Evolutionary conservation across 2,888 invertebrate genomes (phyloP), one percentile per base, ranked within the genome.

Genomic region (Euspilapteryx auroguttella): DNA sequence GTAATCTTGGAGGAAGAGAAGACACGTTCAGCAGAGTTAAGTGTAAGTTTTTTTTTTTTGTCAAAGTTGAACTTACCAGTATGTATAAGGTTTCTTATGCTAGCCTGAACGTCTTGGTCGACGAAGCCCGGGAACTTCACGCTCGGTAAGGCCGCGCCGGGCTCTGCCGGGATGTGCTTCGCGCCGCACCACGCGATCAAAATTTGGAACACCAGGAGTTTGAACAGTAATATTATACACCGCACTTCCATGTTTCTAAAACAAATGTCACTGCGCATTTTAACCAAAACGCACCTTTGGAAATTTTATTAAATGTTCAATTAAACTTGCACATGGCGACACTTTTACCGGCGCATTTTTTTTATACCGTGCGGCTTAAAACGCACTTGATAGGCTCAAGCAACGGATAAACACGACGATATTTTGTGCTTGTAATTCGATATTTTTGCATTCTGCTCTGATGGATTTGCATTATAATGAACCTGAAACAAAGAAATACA

Each of bases 351-450:
- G 9, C 26, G 28, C 35, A 33, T 37, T 27, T 28, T 28, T 11
- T 25, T 29, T 11, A n/a, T 14, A 17, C 12, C 29, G 17, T 17
- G 27, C 13, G 21, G 30, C 28, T 27, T 28, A 24, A n/a, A 26
- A 21, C 25, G 29, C 25, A 24, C 21, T 24, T 29, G 21, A 27
- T 4, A 6, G 10, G 12, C 10, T 17, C 30, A 28, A 28, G 25
- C 29, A 14, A 30, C 27, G 24, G 6, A 12, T 22, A 27, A 27
- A 27, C 30, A 34, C 33, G 34, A 45, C 34, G 41, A 54, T 40
- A 49, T 42, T 59, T 66, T 71, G 37, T 69, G 68, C 45, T 68
- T 69, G 47, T 66, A 69, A 47, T 71, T 68, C 21, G 66, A 64
- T 49, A 61, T 57, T 37, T 52, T 38, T 51, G 48, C 44, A 52